These are phyloP conservation scores for Rallus crepitans DNA, from an alignment of 2,797 vertebrate species.

Conservation along the genomic window DNA sequence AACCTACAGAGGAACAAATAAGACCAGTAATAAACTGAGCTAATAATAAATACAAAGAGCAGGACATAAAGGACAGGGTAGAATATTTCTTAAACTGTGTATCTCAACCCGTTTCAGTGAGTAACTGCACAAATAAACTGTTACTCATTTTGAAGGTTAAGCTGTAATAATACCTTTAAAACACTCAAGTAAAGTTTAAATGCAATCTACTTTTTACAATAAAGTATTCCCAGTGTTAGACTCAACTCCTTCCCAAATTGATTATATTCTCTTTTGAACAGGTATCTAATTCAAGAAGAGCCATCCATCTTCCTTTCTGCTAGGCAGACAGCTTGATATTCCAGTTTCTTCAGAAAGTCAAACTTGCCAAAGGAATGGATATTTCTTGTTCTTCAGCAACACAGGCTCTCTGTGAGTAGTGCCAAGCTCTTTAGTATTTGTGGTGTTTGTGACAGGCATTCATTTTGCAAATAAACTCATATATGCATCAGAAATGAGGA, in stretches of 20 bases:
- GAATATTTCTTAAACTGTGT: background rate
- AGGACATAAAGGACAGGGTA: background rate
- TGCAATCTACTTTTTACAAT: slow-evolving; percentile 14
- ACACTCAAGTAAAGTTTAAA: slow-evolving; percentile 15
- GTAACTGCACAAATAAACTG: slow-evolving; percentile 33
- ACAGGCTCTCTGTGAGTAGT: background rate
- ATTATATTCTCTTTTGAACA: slow-evolving; percentile 38
- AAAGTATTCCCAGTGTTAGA: background rate
- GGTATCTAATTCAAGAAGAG: slow-evolving; percentile 18
- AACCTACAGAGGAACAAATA: background rate
- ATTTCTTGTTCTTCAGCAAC: slow-evolving; percentile 21
- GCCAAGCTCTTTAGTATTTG: background rate
- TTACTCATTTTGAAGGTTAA: slow-evolving; percentile 43
- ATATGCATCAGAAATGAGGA: background rate
- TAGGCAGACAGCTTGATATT: slow-evolving; percentile 33
- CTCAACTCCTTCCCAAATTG: slow-evolving; percentile 19
- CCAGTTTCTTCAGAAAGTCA: slow-evolving; percentile 17
- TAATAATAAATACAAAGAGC: background rate
- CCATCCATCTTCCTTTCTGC: slow-evolving; percentile 56
- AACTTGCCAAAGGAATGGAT: background rate
- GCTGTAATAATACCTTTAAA: slow-evolving; percentile 39
- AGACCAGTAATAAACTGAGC: background rate
- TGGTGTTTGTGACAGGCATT: background rate
- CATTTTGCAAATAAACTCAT: background rate
- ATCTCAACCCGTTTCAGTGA: background rate